A percentile compares a stretch with the other conserved stretches of the same genome.
phyloP scores from a whole-genome alignment of 2,113 vertebrate species.

The Cyanistes caeruleus region DNA sequence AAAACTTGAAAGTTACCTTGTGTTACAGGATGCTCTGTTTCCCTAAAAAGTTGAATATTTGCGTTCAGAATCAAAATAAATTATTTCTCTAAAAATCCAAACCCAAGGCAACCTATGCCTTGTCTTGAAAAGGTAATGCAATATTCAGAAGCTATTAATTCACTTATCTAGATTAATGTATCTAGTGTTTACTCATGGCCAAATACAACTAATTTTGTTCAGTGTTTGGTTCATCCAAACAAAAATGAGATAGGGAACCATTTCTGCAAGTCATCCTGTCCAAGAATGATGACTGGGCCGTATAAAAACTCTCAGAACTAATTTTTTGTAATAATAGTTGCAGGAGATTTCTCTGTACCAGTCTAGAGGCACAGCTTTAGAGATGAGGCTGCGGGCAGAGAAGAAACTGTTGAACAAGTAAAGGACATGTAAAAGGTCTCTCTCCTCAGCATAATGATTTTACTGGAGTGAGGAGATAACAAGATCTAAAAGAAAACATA shows the following conservation, averaged over 20 bases:
- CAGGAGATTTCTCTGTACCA: background rate
- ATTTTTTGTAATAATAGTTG: background rate
- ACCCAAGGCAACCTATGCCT: background rate
- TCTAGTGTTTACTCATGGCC: background rate
- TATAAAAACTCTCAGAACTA: background rate
- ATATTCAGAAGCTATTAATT: background rate
- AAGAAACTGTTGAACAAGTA: background rate
- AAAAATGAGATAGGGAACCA: background rate
- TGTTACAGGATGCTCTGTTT: background rate
- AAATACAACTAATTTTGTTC: background rate
- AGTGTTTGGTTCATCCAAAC: background rate
- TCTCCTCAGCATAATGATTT: background rate
- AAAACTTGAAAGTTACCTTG: background rate
- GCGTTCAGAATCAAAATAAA: background rate
- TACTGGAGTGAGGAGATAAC: background rate
- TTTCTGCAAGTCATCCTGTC: background rate
- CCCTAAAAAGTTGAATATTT: background rate
- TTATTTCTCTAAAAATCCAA: background rate
- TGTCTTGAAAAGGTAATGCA: background rate
- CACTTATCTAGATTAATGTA: background rate
- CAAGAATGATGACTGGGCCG: background rate
- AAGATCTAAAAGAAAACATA: background rate
- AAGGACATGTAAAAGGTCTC: background rate
- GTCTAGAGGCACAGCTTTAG: background rate
- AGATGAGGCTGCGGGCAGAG: background rate